Evolutionary conservation across 1,140 invertebrate species (phyloP), one percentile per base, ranked within the genome.

Genomic region (Asbolus verrucosus): DNA sequence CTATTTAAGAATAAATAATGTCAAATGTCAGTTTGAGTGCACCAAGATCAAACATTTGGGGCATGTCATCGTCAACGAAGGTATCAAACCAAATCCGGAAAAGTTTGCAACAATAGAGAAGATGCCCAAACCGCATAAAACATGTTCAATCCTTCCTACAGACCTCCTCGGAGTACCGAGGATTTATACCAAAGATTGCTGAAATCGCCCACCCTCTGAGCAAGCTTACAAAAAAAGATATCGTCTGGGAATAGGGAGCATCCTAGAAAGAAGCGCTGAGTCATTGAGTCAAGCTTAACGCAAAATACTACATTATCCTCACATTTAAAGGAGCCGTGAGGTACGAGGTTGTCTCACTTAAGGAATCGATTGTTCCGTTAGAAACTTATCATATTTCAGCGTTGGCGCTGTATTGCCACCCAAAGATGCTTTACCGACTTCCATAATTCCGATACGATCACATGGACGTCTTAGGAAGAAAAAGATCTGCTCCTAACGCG

Each of bases 1-100:
- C 77, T 84, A 1, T 79, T 84, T 8, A 27, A 27, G 24, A 27
- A n/a, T n/a, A n/a, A n/a, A n/a, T n/a, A n/a, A n/a, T n/a, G n/a
- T n/a, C n/a, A n/a, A n/a, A n/a, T n/a, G n/a, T n/a, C n/a, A n/a
- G n/a, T n/a, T n/a, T n/a, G n/a, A n/a, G n/a, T n/a, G n/a, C n/a
- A n/a, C n/a, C n/a, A n/a, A n/a, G n/a, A n/a, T n/a, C n/a, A n/a
- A n/a, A n/a, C n/a, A n/a, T n/a, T n/a, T n/a, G n/a, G n/a, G n/a
- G n/a, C n/a, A n/a, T n/a, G n/a, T n/a, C n/a, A n/a, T n/a, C n/a
- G n/a, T n/a, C n/a, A n/a, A n/a, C n/a, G 18, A 2, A 16, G 16
- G 9, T 1, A 6, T 38, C 4, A 21, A 72, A 6, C 62, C 77
- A 0, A 76, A 82, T 43, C 76, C 78, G 0, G 74, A 73, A 0